Percentiles rank a stretch among this genome's conserved stretches.
Conservation (phyloP, 2,888 invertebrate species). For the Ormyrus rosae region DNA sequence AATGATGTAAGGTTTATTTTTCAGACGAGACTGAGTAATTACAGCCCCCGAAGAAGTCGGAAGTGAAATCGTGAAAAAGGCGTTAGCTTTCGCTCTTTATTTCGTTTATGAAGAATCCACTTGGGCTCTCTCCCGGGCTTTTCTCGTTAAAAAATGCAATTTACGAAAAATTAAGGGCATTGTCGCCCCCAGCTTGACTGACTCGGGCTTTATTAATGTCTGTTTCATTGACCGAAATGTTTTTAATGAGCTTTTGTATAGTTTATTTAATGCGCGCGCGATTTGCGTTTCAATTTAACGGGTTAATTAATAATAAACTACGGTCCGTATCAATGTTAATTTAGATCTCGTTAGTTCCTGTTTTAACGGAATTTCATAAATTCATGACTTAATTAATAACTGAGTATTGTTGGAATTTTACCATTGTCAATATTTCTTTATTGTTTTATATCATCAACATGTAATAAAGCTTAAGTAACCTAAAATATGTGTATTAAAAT, state of each 20-base stretch:
- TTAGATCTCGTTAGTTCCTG: no score
- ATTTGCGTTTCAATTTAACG: not conserved
- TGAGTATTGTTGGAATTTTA: no score
- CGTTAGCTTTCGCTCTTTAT: not conserved
- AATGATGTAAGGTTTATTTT: slow-evolving; percentile 48
- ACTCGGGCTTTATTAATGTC: not conserved
- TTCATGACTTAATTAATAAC: no score
- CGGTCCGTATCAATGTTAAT: no score
- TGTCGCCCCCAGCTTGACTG: not conserved
- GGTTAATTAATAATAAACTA: not conserved
- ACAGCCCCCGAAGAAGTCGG: slow-evolving; percentile 36
- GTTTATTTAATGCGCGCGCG: not conserved
- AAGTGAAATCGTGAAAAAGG: slow-evolving; percentile 27
- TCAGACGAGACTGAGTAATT: slow-evolving; percentile 47
- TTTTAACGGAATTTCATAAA: no score
- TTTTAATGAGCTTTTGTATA: slow-evolving; percentile 1
- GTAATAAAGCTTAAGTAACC: no score
- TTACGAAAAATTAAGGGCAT: slow-evolving; percentile 10
- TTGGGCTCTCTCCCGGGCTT: not conserved
- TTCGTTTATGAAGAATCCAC: slow-evolving; percentile 16
- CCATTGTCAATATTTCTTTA: no score
- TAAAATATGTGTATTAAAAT: no score
- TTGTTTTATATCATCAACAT: no score
- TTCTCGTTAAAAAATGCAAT: not conserved
- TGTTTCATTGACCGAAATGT: not conserved